Base-by-base conservation (phyloP, 1,140 invertebrate genomes). In the Saccostrea glomerata region DNA sequence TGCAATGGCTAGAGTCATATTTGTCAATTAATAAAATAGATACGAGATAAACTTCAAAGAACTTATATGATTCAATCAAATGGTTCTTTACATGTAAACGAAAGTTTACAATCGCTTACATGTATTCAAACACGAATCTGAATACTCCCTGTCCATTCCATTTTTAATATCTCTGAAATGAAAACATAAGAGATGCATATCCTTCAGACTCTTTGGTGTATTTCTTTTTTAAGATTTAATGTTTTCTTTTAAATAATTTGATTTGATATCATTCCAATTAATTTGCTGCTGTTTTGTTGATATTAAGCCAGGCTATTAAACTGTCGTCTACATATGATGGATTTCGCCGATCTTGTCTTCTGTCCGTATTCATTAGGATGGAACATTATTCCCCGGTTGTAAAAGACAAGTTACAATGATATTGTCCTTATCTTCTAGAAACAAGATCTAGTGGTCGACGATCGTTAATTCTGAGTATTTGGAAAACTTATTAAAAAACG, bases 401-500 rank as follows among this genome's bases (percentile, higher is more conserved):
- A 77, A 77, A 77, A 77, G 70, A 77, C 70, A 77, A 77, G 70
- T 77, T 30, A 77, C 70, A 77, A 77, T 77, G 70, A 77, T 77
- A 30, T 77, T 9, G 40, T 55, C 55, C 82, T 84, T 84, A 84
- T 84, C 82, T 55, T 54, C 17, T 20, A 84, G 82, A 55, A 55
- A 84, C 82, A 84, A 84, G 82, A 84, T 84, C 82, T 84, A 55
- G 36, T 55, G 47, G 40, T 56, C 82, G 36, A 23, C 40, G 55
- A 84, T 55, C 82, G 23, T 84, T 84, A 84, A 84, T 84, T 84
- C 82, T 56, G 47, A 20, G 47, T 84, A 84, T 84, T 84, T 36
- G 82, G 17, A 84, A 84, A 84, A 56, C 82, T 84, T 84, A 84
- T 84, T 84, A 84, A 84, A 84, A 84, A 84, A 47, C n/a, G 23